Evolutionary conservation across 1,140 invertebrate species (phyloP).

Genomic region (Chlorops oryzae): DNA sequence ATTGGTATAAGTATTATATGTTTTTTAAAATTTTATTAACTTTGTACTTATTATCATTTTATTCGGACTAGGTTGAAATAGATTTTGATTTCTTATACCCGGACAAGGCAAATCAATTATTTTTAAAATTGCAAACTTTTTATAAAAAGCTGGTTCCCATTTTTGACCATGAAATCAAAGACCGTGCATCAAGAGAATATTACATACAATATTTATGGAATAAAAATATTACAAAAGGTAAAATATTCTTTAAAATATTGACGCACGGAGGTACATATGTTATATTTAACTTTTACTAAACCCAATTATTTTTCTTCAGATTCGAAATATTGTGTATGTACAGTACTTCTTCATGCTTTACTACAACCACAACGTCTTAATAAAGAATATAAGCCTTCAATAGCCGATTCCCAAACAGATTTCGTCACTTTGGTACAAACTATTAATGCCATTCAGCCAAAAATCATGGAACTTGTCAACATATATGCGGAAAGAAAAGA

Average conservation of each 20-base stretch:
- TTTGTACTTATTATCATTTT: background rate
- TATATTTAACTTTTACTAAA: too few species aligned
- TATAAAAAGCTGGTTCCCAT: background rate
- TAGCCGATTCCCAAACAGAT: too few species aligned
- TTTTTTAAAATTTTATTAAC: background rate
- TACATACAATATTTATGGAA: constrained; percentile 4
- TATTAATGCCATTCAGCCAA: too few species aligned
- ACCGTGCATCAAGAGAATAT: constrained; percentile 1
- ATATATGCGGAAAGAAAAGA: background rate
- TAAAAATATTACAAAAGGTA: background rate
- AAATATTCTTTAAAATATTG: background rate
- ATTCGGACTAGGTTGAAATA: constrained; percentile 1
- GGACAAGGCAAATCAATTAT: background rate
- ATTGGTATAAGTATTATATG: background rate
- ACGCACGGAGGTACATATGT: too few species aligned
- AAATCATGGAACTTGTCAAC: background rate
- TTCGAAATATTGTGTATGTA: too few species aligned
- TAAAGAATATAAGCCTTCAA: too few species aligned
- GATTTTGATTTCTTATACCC: constrained; percentile 5
- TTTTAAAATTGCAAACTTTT: constrained; percentile 5
- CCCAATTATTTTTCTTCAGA: too few species aligned
- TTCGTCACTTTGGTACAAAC: too few species aligned
- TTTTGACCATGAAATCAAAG: constrained; percentile 7
- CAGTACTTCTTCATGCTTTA: too few species aligned
- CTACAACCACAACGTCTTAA: too few species aligned